phyloP scores from a whole-genome alignment of 2,113 vertebrate species.

The Cinclus mexicanus region DNA sequence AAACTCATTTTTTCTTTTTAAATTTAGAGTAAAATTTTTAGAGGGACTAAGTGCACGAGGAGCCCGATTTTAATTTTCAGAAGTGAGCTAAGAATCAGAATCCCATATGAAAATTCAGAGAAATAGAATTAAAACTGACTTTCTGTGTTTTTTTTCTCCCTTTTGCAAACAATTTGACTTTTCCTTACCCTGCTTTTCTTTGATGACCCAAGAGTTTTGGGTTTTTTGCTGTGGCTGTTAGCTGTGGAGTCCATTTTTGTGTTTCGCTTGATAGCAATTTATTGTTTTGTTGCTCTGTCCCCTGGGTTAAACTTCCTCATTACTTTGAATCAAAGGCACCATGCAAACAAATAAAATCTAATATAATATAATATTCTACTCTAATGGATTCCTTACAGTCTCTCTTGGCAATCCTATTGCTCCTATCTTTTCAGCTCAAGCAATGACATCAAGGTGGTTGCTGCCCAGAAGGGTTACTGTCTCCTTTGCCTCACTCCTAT shows the following conservation, averaged over 20 bases:
- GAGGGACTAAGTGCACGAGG: neutral
- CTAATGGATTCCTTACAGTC: conserved; percentile 60
- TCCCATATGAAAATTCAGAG: neutral
- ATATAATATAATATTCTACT: conserved; percentile 38
- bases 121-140: neutral
- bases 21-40: neutral
- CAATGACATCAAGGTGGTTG: conserved; percentile 13
- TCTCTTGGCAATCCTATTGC: conserved; percentile 39
- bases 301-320: conserved; percentile 37
- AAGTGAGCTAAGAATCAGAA: neutral
- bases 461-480: neutral
- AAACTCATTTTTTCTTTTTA: neutral
- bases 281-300: conserved; percentile 30
- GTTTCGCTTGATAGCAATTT: conserved; percentile 31
- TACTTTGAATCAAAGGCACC: conserved; percentile 57
- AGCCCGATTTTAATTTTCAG: neutral
- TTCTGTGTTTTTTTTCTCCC: neutral
- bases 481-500: neutral
- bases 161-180: neutral
- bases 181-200: neutral
- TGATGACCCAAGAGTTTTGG: neutral
- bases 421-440: conserved; percentile 16
- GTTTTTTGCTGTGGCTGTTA: neutral
- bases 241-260: neutral
- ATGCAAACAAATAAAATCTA: conserved; percentile 62